Conservation (phyloP, 2,113 vertebrate genomes). For the Cercopithecus mona region DNA sequence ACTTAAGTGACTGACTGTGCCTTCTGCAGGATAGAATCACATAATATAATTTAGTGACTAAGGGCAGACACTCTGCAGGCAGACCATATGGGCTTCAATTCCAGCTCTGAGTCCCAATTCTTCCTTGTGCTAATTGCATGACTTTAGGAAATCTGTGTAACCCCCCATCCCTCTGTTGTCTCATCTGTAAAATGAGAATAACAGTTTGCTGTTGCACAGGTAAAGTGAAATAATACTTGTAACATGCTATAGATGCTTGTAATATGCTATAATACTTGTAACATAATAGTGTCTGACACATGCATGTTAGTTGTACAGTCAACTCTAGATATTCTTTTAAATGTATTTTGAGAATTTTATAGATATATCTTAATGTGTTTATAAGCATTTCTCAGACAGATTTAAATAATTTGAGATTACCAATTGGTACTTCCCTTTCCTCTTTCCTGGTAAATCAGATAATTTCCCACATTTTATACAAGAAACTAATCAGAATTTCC, state of each 20-base stretch:
- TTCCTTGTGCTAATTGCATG: not conserved
- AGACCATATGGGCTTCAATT: not conserved
- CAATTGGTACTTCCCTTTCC: not conserved
- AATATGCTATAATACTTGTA: not conserved
- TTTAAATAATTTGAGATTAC: conserved; percentile 50
- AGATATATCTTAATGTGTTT: not conserved
- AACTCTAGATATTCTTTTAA: not conserved
- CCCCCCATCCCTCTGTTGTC: not conserved
- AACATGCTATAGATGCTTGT: not conserved
- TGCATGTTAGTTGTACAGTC: not conserved
- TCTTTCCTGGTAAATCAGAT: not conserved
- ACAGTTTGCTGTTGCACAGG: not conserved
- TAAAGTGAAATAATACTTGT: conserved; percentile 13
- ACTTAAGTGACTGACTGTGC: not conserved
- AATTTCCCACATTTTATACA: conserved; percentile 13
- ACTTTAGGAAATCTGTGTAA: not conserved
- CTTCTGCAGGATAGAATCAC: not conserved
- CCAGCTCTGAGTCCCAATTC: not conserved
- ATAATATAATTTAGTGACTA: not conserved
- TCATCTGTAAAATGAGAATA: not conserved
- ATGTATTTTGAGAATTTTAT: not conserved
- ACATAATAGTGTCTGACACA: not conserved
- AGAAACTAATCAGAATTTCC: not conserved
- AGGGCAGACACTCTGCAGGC: not conserved
- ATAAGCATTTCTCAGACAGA: not conserved